Conservation (phyloP, 2,888 invertebrate genomes). For the Drosophila nr. medialis region DNA sequence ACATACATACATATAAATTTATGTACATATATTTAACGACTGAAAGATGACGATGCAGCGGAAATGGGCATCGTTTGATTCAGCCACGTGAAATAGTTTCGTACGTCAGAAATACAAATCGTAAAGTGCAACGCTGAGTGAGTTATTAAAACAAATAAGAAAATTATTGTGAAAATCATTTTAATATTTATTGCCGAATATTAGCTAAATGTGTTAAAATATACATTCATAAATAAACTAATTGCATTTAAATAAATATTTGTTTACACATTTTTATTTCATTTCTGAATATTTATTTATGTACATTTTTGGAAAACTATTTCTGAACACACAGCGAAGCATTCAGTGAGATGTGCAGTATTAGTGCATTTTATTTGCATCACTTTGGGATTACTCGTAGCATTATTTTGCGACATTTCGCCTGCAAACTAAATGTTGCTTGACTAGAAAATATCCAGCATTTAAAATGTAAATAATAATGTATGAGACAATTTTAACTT, state of each 20-base stretch:
- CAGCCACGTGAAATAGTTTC: slow-evolving; percentile 13
- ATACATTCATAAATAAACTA: neutral
- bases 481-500: neutral
- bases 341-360: neutral
- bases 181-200: neutral
- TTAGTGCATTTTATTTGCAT: neutral
- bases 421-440: neutral
- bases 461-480: neutral
- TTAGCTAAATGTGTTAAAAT: neutral
- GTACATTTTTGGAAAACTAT: neutral
- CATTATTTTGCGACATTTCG: neutral
- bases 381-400: neutral
- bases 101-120: neutral
- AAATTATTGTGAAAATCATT: neutral
- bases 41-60: slow-evolving; percentile 29
- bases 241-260: neutral
- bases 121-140: neutral
- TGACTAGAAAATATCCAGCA: neutral
- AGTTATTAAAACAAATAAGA: neutral
- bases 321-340: neutral
- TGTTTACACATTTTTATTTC: neutral
- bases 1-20: neutral
- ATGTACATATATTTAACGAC: too few relatives aligned
- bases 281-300: neutral
- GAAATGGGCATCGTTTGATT: slow-evolving; percentile 27